Evolutionary conservation across 2,797 vertebrate species (phyloP).

Genomic region (Centroberyx gerrardi): DNA sequence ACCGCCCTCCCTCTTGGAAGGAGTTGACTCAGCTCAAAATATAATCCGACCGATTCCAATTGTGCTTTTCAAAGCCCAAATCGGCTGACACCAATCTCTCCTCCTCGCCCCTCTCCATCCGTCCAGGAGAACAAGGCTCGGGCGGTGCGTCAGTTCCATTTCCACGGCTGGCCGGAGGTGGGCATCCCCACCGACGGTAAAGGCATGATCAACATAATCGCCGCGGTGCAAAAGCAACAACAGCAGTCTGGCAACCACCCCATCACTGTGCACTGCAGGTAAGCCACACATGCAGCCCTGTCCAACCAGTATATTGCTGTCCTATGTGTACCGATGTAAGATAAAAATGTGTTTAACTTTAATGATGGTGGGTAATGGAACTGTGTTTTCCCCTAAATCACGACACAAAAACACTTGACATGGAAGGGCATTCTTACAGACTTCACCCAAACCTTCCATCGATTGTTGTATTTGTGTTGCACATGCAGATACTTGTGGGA

Average conservation of each 20-base stretch:
- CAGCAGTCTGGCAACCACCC: conserved; percentile 99
- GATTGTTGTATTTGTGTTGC: not conserved
- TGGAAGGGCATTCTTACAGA: not conserved
- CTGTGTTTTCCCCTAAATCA: not conserved
- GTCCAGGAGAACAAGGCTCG: conserved; percentile 96
- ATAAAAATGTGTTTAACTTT: not conserved
- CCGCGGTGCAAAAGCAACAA: conserved; percentile 97
- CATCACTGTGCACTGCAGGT: conserved; percentile 99
- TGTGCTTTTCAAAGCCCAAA: not conserved
- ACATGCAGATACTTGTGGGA: conserved; percentile 1
- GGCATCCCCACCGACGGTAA: conserved; percentile 96
- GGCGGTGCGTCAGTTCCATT: conserved; percentile 96
- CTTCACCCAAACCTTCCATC: not conserved
- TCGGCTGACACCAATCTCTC: not conserved
- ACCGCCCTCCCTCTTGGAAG: too few species aligned
- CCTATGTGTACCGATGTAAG: not conserved
- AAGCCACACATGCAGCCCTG: not conserved
- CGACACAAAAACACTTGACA: not conserved
- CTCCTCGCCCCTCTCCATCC: not conserved
- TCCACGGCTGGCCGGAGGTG: conserved; percentile 98
- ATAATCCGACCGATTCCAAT: too few species aligned
- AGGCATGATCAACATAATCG: conserved; percentile 99
- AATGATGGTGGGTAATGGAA: not conserved
- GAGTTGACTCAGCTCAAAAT: too few species aligned
- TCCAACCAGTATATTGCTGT: not conserved